Evolutionary conservation across 2,888 invertebrate species (phyloP).

Genomic region (Sinotaia quadrata): DNA sequence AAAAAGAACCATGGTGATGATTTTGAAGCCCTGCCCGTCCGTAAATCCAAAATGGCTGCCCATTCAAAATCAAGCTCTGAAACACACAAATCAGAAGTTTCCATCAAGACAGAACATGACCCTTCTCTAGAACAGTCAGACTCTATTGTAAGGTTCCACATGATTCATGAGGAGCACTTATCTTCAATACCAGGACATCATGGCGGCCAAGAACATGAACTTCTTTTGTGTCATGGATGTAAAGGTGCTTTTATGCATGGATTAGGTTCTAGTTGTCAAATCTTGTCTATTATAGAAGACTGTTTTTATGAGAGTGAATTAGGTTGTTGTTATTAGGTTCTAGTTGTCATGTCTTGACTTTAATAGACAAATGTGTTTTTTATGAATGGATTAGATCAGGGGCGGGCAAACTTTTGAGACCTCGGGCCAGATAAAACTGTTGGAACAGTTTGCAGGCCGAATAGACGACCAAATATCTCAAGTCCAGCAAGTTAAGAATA

Average conservation of each 20-base stretch:
- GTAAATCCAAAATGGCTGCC: constrained; percentile 2
- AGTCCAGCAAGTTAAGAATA: too few species aligned
- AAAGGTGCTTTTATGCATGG: constrained; percentile 6
- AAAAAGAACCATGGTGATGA: constrained; percentile 37
- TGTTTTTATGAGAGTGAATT: too few species aligned
- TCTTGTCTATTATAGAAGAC: too few species aligned
- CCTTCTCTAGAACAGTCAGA: not conserved
- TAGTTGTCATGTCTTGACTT: too few species aligned
- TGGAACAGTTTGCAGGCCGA: too few species aligned
- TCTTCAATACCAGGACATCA: constrained; percentile 9
- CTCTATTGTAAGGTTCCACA: constrained; percentile 1
- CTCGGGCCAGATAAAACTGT: too few species aligned
- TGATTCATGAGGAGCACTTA: constrained; percentile 8
- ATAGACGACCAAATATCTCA: too few species aligned
- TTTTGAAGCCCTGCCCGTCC: constrained; percentile 32
- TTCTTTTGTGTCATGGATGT: constrained; percentile 17
- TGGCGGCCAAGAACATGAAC: constrained; percentile 16
- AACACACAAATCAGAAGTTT: not conserved
- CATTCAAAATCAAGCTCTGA: not conserved
- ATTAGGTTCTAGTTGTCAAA: too few species aligned
- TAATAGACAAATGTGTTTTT: too few species aligned
- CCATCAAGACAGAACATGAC: not conserved
- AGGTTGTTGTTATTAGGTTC: too few species aligned
- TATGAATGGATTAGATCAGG: too few species aligned
- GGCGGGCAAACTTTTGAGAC: too few species aligned